Percentiles rank a stretch among this genome's conserved stretches.
Evolutionary conservation across 2,888 invertebrate species (phyloP).

Genomic region (Torymus auratus): DNA sequence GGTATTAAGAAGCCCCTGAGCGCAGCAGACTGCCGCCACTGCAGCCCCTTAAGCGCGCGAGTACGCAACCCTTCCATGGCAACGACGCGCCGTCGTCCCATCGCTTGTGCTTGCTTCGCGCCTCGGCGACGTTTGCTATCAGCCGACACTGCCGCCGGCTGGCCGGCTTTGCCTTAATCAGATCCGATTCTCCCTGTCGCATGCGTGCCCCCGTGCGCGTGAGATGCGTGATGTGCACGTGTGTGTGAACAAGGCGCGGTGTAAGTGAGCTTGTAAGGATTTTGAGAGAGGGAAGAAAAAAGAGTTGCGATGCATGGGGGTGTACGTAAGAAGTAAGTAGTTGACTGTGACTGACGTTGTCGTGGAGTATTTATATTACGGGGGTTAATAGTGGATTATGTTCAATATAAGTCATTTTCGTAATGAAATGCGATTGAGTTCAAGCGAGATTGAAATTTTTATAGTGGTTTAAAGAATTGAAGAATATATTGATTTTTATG

Average conservation of each 20-base stretch:
- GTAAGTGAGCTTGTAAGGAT: conserved; percentile 67
- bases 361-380: background rate
- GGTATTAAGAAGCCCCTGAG: conserved; percentile 74
- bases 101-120: conserved; percentile 30
- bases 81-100: conserved; percentile 56
- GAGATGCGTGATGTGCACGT: too few species aligned
- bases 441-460: too few species aligned
- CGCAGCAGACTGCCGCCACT: conserved; percentile 67
- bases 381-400: too few species aligned
- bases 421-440: too few species aligned
- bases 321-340: background rate
- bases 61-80: conserved; percentile 46
- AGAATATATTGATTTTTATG: too few species aligned
- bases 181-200: conserved; percentile 66
- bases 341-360: background rate
- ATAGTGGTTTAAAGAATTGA: too few species aligned
- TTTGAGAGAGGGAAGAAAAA: conserved; percentile 33
- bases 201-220: conserved; percentile 30
- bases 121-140: conserved; percentile 57
- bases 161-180: conserved; percentile 69
- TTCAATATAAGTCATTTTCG: too few species aligned
- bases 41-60: conserved; percentile 73
- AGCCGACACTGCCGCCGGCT: conserved; percentile 55
- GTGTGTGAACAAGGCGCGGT: too few species aligned
- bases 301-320: background rate